Evolutionary conservation across 1,140 invertebrate genomes (phyloP).

Genomic region (Temnothorax longispinosus): DNA sequence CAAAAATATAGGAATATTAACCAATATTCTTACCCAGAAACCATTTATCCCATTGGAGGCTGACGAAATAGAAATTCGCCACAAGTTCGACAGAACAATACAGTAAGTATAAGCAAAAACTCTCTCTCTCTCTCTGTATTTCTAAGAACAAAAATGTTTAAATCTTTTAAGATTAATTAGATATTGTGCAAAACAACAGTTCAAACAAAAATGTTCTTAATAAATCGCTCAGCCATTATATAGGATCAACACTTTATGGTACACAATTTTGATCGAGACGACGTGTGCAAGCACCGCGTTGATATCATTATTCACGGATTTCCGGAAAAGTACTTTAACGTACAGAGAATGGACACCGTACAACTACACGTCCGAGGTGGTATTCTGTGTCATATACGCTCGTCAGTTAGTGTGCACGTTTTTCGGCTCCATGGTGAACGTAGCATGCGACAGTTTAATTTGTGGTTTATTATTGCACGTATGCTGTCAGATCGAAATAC

Average conservation of each 20-base stretch:
- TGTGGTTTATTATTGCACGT: slow-evolving; percentile 60
- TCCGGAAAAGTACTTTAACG: slow-evolving; percentile 47
- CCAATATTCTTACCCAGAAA: slow-evolving; percentile 16
- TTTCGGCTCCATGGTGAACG: slow-evolving; percentile 6
- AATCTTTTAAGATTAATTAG: background rate
- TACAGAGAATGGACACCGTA: slow-evolving; percentile 72
- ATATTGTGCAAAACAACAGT: background rate
- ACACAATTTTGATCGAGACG: slow-evolving; percentile 45
- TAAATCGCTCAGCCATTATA: background rate
- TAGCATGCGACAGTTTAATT: slow-evolving; percentile 55
- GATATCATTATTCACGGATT: slow-evolving; percentile 53
- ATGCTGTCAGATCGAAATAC: slow-evolving; percentile 63
- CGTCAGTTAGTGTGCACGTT: slow-evolving; percentile 45
- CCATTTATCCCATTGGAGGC: slow-evolving; percentile 30
- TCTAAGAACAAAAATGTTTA: background rate
- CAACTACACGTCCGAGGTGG: slow-evolving; percentile 21
- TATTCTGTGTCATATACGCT: slow-evolving; percentile 51
- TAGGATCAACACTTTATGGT: slow-evolving; percentile 51
- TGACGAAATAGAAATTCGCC: slow-evolving; percentile 46
- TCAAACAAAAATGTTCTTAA: background rate
- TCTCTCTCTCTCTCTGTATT: background rate
- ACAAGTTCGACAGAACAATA: slow-evolving; percentile 45
- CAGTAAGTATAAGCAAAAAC: slow-evolving; percentile 32
- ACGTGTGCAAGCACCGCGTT: slow-evolving; percentile 38
- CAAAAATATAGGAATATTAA: background rate